Base-by-base conservation (phyloP, 2,797 vertebrate genomes). In the Steatocranus sp. region DNA sequence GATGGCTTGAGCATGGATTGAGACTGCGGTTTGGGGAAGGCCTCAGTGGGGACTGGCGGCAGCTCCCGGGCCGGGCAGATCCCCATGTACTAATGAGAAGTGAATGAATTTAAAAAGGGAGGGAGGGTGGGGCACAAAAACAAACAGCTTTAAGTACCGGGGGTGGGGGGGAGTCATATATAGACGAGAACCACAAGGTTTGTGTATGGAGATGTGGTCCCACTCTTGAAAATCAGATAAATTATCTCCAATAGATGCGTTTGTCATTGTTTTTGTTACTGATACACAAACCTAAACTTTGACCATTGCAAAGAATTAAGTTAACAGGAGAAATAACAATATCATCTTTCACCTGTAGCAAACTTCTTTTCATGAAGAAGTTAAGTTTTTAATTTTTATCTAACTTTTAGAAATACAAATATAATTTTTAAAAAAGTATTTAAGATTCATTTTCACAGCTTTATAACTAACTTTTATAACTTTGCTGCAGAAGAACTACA, bases 361-460 rank as follows among this genome's bases (percentile, higher is more conserved):
- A 61, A 61, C 18, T 8, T 70, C 14, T 27, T 27, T 70, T 43
- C 0, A 11, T 43, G 3, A 3, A 43, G 63, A 70, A 46, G 23
- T 46, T 36, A 36, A 36, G 18, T 36, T 61, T 17, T 18, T 8
- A 5, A 46, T 70, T 27, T 27, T 46, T 5, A 70, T 27, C 38
- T 27, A 17, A 70, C 6, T 70, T 70, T 70, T 18, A 43, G 23
- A 27, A 68, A 70, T 70, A 46, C 6, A 18, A 70, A 43, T 7
- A 27, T 0, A 5, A 1, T 1, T 1, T 66, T 14, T 8, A 0
- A 9, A 38, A 23, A 38, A 15, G 0, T 8, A 38, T 63, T 5
- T 38, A 15, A 38, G 61, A 61, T 36, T 36, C 0, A 0, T 41
- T 66, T 38, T 2, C n/a, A 38, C 11, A 15, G 34, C 34, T 66